Percentiles rank a stretch among this genome's conserved stretches.
phyloP scores from a whole-genome alignment of 1,140 invertebrate species.

The Drosophila mojavensis region DNA sequence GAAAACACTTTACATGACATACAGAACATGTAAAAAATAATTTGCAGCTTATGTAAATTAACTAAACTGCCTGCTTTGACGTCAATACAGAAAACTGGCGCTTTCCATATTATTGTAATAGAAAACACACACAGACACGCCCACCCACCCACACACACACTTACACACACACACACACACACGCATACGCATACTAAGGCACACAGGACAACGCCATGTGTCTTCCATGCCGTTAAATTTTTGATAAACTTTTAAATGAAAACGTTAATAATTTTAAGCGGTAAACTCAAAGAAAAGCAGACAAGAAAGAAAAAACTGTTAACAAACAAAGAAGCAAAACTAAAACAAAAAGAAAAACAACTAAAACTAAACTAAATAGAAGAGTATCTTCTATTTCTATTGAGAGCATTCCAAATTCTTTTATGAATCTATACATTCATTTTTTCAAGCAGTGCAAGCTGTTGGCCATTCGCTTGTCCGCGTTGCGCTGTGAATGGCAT shows the following conservation, averaged over 20 bases:
- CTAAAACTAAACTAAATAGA: conserved; percentile 20
- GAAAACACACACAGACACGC: conserved; percentile 15
- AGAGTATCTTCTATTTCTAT: conserved; percentile 53
- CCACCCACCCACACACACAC: conserved; percentile 26
- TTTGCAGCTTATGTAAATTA: conserved; percentile 73
- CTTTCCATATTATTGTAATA: conserved; percentile 75
- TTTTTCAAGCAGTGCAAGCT: conserved; percentile 44
- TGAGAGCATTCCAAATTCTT: conserved; percentile 65
- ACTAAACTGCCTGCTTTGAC: conserved; percentile 82
- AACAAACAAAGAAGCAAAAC: conserved; percentile 1
- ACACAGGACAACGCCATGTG: conserved; percentile 62
- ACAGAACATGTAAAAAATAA: conserved; percentile 96
- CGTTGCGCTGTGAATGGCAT: conserved; percentile 17
- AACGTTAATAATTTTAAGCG: conserved; percentile 43
- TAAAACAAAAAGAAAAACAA: conserved; percentile 11
- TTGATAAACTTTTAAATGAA: conserved; percentile 44
- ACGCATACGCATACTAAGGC: conserved; percentile 24
- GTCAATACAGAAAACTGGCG: conserved; percentile 75
- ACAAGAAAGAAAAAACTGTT: conserved; percentile 26
- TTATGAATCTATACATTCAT: not conserved
- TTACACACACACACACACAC: not conserved
- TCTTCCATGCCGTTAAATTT: conserved; percentile 55
- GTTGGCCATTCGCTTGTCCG: conserved; percentile 4
- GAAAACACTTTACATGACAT: conserved; percentile 99
- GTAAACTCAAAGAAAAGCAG: conserved; percentile 53